phyloP scores from a whole-genome alignment of 2,888 invertebrate genomes.

The Platycheirus rosarum region DNA sequence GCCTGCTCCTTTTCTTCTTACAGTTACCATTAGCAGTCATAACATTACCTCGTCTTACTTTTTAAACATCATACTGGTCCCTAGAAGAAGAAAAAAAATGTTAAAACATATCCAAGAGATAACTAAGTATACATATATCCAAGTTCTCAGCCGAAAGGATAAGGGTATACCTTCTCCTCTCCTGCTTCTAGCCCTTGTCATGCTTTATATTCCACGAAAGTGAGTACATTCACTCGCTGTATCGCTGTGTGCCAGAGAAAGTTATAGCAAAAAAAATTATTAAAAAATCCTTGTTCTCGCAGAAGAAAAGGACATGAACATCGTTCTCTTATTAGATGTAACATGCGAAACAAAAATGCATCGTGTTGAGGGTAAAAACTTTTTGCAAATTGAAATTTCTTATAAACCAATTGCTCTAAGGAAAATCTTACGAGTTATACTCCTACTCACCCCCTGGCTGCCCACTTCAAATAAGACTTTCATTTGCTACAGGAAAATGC shows the following conservation, averaged over 20 bases:
- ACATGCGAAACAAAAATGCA: constrained; percentile 68
- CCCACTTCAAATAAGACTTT: constrained; percentile 19
- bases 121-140: too few relatives aligned
- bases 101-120: not conserved
- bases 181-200: constrained; percentile 17
- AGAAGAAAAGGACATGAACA: constrained; percentile 57
- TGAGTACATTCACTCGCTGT: constrained; percentile 12
- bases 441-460: not conserved
- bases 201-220: constrained; percentile 18
- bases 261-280: constrained; percentile 13
- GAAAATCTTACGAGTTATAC: constrained; percentile 3
- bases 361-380: constrained; percentile 43
- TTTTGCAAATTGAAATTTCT: constrained; percentile 62
- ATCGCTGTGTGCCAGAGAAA: constrained; percentile 13
- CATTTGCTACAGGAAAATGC: constrained; percentile 47
- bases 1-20: constrained; percentile 20
- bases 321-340: constrained; percentile 66
- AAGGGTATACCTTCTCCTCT: not conserved
- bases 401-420: constrained; percentile 53
- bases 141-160: constrained; percentile 21
- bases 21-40: not conserved
- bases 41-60: constrained; percentile 34
- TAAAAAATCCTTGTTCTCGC: constrained; percentile 12
- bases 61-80: constrained; percentile 27
- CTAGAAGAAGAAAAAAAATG: not conserved